These are phyloP conservation scores for Ennomos fuscantarius DNA, from an alignment of 2,888 invertebrate genomes.

Conservation along the genomic window DNA sequence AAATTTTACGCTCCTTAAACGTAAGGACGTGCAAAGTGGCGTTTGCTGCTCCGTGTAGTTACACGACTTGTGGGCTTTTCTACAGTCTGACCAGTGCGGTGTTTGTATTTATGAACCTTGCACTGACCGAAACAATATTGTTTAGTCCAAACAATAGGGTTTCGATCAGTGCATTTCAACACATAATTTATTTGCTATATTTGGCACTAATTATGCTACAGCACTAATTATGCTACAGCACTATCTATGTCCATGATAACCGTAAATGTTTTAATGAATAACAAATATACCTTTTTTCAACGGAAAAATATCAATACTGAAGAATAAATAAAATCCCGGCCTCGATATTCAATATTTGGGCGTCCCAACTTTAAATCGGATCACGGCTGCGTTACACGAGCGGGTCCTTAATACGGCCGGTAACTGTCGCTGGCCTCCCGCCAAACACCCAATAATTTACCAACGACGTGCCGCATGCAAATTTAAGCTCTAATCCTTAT, in stretches of 20 bases:
- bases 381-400: slow-evolving; percentile 25
- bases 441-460: slow-evolving; percentile 75
- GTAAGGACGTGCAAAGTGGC: slow-evolving; percentile 65
- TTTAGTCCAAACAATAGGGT: too few species aligned
- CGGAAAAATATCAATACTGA: neutral
- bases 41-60: slow-evolving; percentile 36
- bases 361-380: slow-evolving; percentile 35
- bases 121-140: too few species aligned
- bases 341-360: slow-evolving; percentile 21
- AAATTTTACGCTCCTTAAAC: slow-evolving; percentile 73
- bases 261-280: too few species aligned
- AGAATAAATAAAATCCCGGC: slow-evolving; percentile 7
- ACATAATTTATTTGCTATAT: too few species aligned
- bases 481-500: slow-evolving; percentile 65
- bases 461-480: slow-evolving; percentile 69
- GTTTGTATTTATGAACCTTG: neutral
- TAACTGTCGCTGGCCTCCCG: slow-evolving; percentile 66
- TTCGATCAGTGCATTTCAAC: too few species aligned
- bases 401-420: slow-evolving; percentile 61
- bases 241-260: too few species aligned
- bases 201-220: too few species aligned
- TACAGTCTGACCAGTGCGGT: neutral
- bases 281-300: too few species aligned
- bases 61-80: slow-evolving; percentile 27
- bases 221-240: too few species aligned